Base-by-base conservation (phyloP, 2,113 vertebrate genomes). In the Hyaena hyaena region DNA sequence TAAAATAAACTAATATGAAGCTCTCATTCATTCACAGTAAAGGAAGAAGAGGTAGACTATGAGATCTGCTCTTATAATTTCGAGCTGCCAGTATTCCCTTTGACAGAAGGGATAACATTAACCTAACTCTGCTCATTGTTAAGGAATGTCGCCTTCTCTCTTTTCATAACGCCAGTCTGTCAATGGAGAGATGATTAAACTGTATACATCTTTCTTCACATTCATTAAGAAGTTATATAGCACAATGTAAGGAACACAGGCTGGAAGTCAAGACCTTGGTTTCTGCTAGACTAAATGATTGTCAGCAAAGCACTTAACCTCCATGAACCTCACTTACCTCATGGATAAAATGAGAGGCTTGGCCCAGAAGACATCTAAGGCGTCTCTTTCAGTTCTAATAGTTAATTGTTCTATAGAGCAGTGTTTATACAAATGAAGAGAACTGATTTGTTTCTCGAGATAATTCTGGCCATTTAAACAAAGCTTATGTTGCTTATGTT, bases 1-100 rank as follows among this genome's bases (percentile, higher is more conserved):
- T 98, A 93, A 98, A 97, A 90, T 73, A 15, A 95, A 58, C 69
- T 95, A 93, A 87, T 98, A 81, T 97, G 50, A 92, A 96, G 69
- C 45, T 50, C 4, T 81, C 7, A 89, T 86, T 91, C 43, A 95
- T 28, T 90, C 79, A 96, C 53, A 17, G 63, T 91, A 96, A 89
- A 84, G 4, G 21, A 85, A 77, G 39, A 90, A 76, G 16, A 87
- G 9, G 24, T 31, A 71, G 3, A 69, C 2, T 84, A 81, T 63
- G 74, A 96, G 10, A 43, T 84, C 31, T 96, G 2, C 14, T 95
- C 26, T 48, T 95, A 35, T 68, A 89, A 50, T 43, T 94, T 76
- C 94, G 96, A 97, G 91, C 73, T n/a, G 5, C n/a, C 16, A 23
- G 93, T 16, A 88, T 97, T 97, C 53, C 11, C 95, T 88, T 87